These are phyloP conservation scores for Boloria selene DNA, from an alignment of 2,888 invertebrate species.

Conservation along the genomic window DNA sequence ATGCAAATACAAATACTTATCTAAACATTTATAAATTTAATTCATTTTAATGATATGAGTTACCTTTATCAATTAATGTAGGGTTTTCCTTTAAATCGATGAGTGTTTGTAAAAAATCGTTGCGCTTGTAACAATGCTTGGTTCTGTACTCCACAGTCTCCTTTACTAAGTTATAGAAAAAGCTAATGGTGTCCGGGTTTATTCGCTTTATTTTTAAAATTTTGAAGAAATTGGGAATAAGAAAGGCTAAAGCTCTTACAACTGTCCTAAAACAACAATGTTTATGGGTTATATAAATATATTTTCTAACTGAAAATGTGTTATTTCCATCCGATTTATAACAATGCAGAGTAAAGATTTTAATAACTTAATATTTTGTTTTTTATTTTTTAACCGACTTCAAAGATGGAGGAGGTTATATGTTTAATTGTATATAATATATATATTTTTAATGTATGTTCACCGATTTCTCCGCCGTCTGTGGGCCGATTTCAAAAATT, in stretches of 20 bases:
- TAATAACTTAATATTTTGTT: too few relatives aligned
- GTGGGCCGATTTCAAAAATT: too few relatives aligned
- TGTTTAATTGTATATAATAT: too few relatives aligned
- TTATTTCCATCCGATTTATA: too few relatives aligned
- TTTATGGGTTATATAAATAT: too few relatives aligned
- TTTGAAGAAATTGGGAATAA: slow-evolving; percentile 67
- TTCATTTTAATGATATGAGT: slow-evolving; percentile 12
- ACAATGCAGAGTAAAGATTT: too few relatives aligned
- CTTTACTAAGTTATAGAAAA: slow-evolving; percentile 67
- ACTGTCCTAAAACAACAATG: slow-evolving; percentile 58
- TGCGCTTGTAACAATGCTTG: slow-evolving; percentile 60
- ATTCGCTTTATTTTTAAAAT: slow-evolving; percentile 65
- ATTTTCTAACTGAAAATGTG: too few relatives aligned
- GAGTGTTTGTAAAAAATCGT: slow-evolving; percentile 80
- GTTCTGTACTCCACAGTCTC: slow-evolving; percentile 66
- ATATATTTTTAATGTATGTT: too few relatives aligned
- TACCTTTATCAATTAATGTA: slow-evolving; percentile 56
- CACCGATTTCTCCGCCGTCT: too few relatives aligned
- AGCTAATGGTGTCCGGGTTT: slow-evolving; percentile 62
- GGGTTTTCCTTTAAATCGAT: slow-evolving; percentile 72
- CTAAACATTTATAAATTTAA: neutral
- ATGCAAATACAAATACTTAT: too few relatives aligned
- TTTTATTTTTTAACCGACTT: too few relatives aligned
- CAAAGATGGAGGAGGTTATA: too few relatives aligned
- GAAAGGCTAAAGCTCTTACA: slow-evolving; percentile 67